phyloP scores from a whole-genome alignment of 1,140 invertebrate species.

The Diabrotica virgifera region DNA sequence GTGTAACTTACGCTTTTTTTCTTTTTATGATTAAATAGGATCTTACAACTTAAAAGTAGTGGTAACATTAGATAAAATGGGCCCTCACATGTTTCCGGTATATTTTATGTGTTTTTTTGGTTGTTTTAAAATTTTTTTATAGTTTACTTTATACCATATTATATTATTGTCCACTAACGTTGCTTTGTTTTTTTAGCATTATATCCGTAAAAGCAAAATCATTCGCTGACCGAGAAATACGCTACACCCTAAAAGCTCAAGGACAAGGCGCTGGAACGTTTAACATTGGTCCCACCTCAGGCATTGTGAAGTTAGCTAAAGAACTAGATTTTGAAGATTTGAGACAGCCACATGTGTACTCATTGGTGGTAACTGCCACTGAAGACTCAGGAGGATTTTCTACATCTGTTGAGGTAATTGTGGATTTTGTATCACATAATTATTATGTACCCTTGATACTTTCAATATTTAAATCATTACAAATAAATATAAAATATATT shows the following conservation, averaged over 20 bases:
- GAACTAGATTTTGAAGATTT: constrained; percentile 94
- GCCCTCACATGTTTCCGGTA: no score
- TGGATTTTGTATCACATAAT: not conserved
- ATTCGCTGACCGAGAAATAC: constrained; percentile 91
- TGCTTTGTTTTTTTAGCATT: constrained; percentile 64
- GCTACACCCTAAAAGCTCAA: constrained; percentile 90
- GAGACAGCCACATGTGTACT: constrained; percentile 88
- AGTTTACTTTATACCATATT: no score
- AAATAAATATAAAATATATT: no score
- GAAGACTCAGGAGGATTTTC: constrained; percentile 95
- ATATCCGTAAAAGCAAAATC: constrained; percentile 96
- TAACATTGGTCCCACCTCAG: constrained; percentile 89
- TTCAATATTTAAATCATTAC: not conserved
- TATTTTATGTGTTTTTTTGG: no score
- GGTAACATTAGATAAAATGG: no score
- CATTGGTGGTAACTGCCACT: constrained; percentile 86
- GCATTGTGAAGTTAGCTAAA: constrained; percentile 91
- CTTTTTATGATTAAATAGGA: no score
- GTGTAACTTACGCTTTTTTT: no score
- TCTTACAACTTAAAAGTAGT: no score
- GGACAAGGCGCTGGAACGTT: constrained; percentile 93
- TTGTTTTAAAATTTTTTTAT: no score
- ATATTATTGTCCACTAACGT: not conserved
- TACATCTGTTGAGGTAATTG: constrained; percentile 84
- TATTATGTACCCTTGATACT: no score